Evolutionary conservation across 2,888 invertebrate species (phyloP).

Genomic region (Spodoptera picta): DNA sequence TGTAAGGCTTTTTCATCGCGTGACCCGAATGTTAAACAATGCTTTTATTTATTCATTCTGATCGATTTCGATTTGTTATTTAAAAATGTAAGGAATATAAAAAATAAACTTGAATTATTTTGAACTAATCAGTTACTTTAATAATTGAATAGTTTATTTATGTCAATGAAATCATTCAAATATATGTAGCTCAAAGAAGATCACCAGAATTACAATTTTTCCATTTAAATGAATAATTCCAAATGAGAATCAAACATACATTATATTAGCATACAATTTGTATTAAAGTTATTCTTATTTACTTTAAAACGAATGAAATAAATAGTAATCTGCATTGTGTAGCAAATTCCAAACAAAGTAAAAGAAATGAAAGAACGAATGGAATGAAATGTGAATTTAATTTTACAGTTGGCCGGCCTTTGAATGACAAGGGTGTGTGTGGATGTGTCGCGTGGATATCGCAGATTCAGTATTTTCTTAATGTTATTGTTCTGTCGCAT

Average conservation of each 20-base stretch:
- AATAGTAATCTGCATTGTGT: conserved; percentile 23
- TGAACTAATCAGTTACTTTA: too few relatives aligned
- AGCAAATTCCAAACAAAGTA: conserved; percentile 44
- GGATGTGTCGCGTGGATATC: conserved; percentile 45
- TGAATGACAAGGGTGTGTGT: conserved; percentile 67
- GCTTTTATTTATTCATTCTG: conserved; percentile 14
- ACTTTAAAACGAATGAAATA: conserved; percentile 22
- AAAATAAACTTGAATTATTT: too few relatives aligned
- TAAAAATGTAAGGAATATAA: too few relatives aligned
- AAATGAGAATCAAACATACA: too few relatives aligned
- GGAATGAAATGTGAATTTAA: conserved; percentile 73
- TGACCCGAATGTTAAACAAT: conserved; percentile 30
- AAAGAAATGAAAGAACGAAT: conserved; percentile 52
- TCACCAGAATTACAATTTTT: too few relatives aligned
- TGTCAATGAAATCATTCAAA: too few relatives aligned
- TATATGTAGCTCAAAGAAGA: too few relatives aligned
- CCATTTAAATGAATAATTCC: too few relatives aligned
- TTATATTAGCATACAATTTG: too few relatives aligned
- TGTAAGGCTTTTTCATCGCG: conserved; percentile 27
- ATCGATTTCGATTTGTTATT: conserved; percentile 1
- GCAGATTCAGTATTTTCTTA: conserved; percentile 34
- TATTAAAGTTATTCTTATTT: neutral
- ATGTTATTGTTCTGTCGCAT: conserved; percentile 29
- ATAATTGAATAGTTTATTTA: too few relatives aligned
- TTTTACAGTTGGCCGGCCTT: conserved; percentile 73